Evolutionary conservation across 2,113 vertebrate genomes (phyloP), one percentile per base, ranked within the genome.

Genomic region (Platysternon megacephalum): DNA sequence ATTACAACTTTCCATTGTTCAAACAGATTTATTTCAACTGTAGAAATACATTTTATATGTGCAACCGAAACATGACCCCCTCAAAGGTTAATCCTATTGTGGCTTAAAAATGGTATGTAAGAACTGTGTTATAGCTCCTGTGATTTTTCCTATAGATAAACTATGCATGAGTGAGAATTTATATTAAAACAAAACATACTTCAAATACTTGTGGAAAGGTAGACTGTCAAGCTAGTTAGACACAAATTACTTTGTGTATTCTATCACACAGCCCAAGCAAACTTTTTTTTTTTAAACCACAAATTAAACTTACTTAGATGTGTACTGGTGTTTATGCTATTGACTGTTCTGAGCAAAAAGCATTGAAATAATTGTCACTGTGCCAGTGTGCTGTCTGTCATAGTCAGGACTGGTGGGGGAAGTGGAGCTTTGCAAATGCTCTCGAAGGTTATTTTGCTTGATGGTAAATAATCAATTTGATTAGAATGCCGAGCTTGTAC

Each of bases 181-280:
- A 42, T 61, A 44, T 6, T 87, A 52, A 42, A 91, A 12, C 84
- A 87, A 58, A 32, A 46, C 82, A 89, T 91, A 53, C 49, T 93
- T 94, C 49, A 94, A 85, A 58, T n/a, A 85, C n/a, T 68, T 76
- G 65, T 55, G 91, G 95, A 95, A 72, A 89, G 87, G 85, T 95
- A 85, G 93, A 61, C 24, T 55, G 7, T 39, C 0, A 0, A 91
- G 85, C 91, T 52, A 72, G 46, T 85, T 94, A 92, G 91, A 53
- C 84, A 82, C 65, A 96, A 92, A 85, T 16, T 46, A 46, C 42
- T 46, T 46, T 46, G n/a, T 76, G n/a, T 44, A 42, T 76, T 76
- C 6, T 17, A 76, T 24, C 19, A 74, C 29, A 35, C 39, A 76
- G 39, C 72, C 72, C 72, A 76, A 76, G 42, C 39, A 13, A 76